Evolutionary conservation across 2,888 invertebrate genomes (phyloP), one percentile per base, ranked within the genome.

Genomic region (Coenonympha glycerion): DNA sequence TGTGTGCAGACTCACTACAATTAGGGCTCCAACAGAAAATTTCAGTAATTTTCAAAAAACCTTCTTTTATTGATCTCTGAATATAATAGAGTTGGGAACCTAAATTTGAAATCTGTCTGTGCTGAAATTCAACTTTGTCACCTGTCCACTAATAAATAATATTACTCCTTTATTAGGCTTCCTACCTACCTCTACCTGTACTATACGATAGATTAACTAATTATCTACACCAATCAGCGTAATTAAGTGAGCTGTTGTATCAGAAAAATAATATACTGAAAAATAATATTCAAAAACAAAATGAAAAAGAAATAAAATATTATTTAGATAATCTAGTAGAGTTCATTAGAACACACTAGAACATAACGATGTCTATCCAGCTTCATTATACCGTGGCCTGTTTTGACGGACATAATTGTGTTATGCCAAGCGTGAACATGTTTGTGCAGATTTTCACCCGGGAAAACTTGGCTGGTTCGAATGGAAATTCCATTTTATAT

Each of bases 341-440:
- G 26, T 39, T 22, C 24, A 4, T 39, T 24, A 24, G 39, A 39
- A 24, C 15, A 39, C 6, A 41, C 19, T 41, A 18, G 30, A 30
- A 28, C 3, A 30, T 41, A 41, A 30, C 44, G 24, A 39, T 4
- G 39, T 24, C 24, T 22, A 15, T 22, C 15, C 31, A 11, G 22
- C 31, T 44, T 44, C 44, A 31, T 44, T 44, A 44, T 44, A 44
- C 5, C 6, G 15, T 5, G 19, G 19, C 19, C 9, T 44, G 44
- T 44, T 44, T 21, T 21, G 30, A 21, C 44, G 31, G 30, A 44
- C 44, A 19, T 44, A 31, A 44, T 44, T 44, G 31, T 44, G 15
- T 44, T 44, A 44, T 44, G 9, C 44, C 11, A 33, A 44, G 31
- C 44, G 33, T 44, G 31, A 44, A 44, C 22, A 33, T 22, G 44